phyloP scores from a whole-genome alignment of 2,888 invertebrate genomes.

The Asteroscopus sphinx region DNA sequence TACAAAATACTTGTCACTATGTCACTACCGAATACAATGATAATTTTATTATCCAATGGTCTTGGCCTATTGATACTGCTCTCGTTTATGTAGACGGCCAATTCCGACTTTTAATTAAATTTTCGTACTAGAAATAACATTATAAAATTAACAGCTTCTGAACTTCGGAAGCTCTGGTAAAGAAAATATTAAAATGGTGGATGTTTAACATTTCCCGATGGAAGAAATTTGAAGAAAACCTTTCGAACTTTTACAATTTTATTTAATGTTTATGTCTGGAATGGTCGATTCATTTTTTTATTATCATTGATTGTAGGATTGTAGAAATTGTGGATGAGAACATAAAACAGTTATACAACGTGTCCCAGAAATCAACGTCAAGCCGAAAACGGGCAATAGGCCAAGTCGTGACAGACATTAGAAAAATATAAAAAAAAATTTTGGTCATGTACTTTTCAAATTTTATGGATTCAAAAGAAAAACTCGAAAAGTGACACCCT shows the following conservation, averaged over 20 bases:
- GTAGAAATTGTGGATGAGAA: too few relatives aligned
- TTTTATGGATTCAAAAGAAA: too few relatives aligned
- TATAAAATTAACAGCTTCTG: conserved; percentile 66
- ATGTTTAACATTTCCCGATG: conserved; percentile 33
- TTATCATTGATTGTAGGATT: too few relatives aligned
- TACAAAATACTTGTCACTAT: conserved; percentile 11
- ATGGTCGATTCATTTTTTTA: conserved; percentile 17
- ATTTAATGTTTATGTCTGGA: conserved; percentile 36
- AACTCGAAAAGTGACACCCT: too few relatives aligned
- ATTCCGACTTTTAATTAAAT: conserved; percentile 79
- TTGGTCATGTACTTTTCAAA: too few relatives aligned
- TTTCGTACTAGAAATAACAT: conserved; percentile 67
- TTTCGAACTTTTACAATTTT: conserved; percentile 27
- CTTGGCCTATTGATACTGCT: conserved; percentile 66
- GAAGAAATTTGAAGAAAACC: conserved; percentile 24
- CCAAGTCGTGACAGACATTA: too few relatives aligned
- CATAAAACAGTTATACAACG: too few relatives aligned
- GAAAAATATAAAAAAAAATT: too few relatives aligned
- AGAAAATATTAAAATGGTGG: conserved; percentile 51
- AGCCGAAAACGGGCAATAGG: too few relatives aligned
- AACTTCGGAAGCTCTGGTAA: conserved; percentile 53
- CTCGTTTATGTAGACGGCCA: conserved; percentile 64
- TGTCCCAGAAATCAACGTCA: too few relatives aligned
- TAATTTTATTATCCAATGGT: conserved; percentile 67
- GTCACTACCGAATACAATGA: conserved; percentile 65